Percentiles rank a stretch among this genome's conserved stretches.
Evolutionary conservation across 2,797 vertebrate species (phyloP).

Genomic region (Hypotaenidia okinawae): DNA sequence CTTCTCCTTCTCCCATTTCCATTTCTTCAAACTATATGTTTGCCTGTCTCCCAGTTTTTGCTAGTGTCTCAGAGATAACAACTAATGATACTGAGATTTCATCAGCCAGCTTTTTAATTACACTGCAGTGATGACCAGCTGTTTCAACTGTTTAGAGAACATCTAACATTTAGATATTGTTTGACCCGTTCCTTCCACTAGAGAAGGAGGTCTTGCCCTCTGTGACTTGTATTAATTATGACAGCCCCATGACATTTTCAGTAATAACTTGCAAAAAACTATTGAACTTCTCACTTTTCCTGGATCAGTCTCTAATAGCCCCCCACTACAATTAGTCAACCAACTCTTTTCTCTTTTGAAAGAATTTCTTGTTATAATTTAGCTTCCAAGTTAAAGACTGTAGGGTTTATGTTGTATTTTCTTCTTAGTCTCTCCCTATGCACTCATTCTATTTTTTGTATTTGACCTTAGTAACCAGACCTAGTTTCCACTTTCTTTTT

Average conservation of each 20-base stretch:
- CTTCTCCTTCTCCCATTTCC: background rate
- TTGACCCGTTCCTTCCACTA: background rate
- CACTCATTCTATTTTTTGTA: background rate
- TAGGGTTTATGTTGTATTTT: background rate
- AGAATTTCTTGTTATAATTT: background rate
- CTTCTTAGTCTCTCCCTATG: background rate
- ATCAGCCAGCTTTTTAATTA: slow-evolving; percentile 13
- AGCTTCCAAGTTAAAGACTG: background rate
- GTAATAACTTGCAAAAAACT: background rate
- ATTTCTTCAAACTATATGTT: background rate
- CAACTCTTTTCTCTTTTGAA: background rate
- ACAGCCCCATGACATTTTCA: background rate
- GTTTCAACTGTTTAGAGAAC: slow-evolving; percentile 1
- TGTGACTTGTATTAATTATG: background rate
- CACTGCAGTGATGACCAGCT: background rate
- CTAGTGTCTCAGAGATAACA: background rate
- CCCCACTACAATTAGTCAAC: background rate
- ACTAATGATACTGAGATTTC: background rate
- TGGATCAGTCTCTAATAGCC: background rate
- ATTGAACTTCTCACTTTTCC: background rate
- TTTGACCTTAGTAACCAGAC: background rate
- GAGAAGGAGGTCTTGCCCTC: background rate
- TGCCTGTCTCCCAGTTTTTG: background rate
- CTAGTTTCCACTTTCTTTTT: background rate
- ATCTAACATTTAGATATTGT: background rate